Evolutionary conservation across 2,888 invertebrate genomes (phyloP).

Genomic region (Melinopterus prodromus): DNA sequence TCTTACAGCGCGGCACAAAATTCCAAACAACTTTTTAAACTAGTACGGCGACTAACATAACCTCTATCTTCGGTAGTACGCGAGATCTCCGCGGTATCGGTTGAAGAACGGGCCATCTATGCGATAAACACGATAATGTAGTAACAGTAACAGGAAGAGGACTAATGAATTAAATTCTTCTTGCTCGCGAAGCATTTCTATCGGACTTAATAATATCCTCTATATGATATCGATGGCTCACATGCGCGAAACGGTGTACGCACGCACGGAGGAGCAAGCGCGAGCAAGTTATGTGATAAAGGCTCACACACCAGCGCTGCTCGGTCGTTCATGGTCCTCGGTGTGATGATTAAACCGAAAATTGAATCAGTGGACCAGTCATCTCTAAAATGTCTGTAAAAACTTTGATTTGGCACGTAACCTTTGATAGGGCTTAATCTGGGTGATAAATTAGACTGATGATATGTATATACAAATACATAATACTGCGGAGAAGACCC

Average conservation of each 20-base stretch:
- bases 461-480: background rate
- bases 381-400: background rate
- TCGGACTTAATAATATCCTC: conserved; percentile 4
- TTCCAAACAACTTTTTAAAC: too few species aligned
- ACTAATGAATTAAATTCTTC: background rate
- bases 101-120: too few species aligned
- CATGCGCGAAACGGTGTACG: background rate
- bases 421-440: background rate
- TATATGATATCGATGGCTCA: background rate
- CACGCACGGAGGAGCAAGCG: background rate
- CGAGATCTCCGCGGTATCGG: too few species aligned
- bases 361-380: background rate
- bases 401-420: background rate
- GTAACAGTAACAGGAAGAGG: background rate
- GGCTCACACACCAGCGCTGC: background rate
- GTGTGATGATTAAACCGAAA: background rate
- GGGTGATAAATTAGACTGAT: background rate
- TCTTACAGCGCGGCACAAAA: too few species aligned
- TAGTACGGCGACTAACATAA: too few species aligned
- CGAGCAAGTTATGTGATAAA: background rate
- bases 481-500: too few species aligned
- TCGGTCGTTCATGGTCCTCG: background rate
- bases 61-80: too few species aligned
- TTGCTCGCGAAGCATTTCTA: background rate
- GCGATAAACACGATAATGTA: too few species aligned